These are phyloP conservation scores for Mus spicilegus DNA, from an alignment of 2,113 vertebrate genomes.

Conservation along the genomic window DNA sequence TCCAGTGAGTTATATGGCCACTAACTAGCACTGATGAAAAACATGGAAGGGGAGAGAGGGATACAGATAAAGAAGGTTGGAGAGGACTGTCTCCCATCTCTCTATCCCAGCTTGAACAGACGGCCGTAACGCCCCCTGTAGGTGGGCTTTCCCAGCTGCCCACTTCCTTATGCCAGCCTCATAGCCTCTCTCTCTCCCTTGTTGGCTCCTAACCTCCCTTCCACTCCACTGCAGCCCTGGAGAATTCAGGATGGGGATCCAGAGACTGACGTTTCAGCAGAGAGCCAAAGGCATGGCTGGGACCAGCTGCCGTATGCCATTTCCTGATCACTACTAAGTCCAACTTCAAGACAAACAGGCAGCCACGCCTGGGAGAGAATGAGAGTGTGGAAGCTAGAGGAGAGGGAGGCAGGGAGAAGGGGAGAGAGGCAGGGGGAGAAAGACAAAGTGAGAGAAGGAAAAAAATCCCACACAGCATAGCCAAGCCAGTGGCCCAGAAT, in stretches of 20 bases:
- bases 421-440: conserved; percentile 12
- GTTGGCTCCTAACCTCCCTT: not conserved
- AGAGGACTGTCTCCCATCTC: not conserved
- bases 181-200: not conserved
- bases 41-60: too few relatives aligned
- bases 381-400: not conserved
- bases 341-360: conserved; percentile 73
- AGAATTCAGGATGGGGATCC: not conserved
- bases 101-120: not conserved
- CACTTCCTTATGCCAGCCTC: not conserved
- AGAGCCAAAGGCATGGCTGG: conserved; percentile 45
- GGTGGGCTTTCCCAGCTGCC: accelerated
- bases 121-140: not conserved
- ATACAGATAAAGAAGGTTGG: not conserved
- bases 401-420: conserved; percentile 10
- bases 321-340: conserved; percentile 62
- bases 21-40: too few relatives aligned
- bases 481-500: conserved; percentile 61
- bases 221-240: not conserved
- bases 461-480: not conserved
- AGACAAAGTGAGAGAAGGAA: conserved; percentile 41
- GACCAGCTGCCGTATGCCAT: conserved; percentile 72
- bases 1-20: not conserved
- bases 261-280: not conserved
- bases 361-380: conserved; percentile 47